Evolutionary conservation across 2,797 vertebrate genomes (phyloP).

Genomic region (Gallinago solitaria): DNA sequence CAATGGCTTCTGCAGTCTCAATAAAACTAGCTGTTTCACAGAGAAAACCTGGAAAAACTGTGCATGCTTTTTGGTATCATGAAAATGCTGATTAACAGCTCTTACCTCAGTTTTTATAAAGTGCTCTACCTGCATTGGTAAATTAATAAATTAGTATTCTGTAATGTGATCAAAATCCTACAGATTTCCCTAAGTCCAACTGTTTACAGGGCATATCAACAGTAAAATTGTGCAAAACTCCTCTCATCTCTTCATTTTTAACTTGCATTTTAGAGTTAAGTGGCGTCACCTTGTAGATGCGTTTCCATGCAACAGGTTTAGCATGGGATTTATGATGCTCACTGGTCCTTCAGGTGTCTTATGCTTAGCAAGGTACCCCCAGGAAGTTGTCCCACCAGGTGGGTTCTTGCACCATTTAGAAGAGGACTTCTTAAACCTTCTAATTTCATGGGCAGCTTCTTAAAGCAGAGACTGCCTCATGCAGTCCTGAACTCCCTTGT

Average conservation of each 20-base stretch:
- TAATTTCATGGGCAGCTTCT: neutral
- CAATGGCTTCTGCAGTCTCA: neutral
- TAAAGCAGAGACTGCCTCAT: neutral
- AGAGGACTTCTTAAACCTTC: neutral
- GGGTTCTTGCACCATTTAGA: neutral
- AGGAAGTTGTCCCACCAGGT: neutral
- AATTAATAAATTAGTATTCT: neutral
- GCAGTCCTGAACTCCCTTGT: neutral
- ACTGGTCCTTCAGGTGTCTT: neutral
- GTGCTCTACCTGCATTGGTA: neutral
- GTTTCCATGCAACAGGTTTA: neutral
- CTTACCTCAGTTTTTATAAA: neutral
- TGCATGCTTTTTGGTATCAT: neutral
- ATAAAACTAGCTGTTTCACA: neutral
- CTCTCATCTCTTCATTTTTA: neutral
- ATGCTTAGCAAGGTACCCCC: rapidly evolving
- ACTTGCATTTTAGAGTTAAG: neutral
- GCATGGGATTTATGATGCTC: neutral
- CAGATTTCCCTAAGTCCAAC: neutral
- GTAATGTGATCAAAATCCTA: neutral
- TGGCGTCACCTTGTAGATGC: neutral
- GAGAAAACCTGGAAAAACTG: neutral
- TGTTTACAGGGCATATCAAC: neutral
- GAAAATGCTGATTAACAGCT: neutral
- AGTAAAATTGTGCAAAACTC: neutral